Base-by-base conservation (phyloP, 2,113 vertebrate species). In the Anolis sagrei region DNA sequence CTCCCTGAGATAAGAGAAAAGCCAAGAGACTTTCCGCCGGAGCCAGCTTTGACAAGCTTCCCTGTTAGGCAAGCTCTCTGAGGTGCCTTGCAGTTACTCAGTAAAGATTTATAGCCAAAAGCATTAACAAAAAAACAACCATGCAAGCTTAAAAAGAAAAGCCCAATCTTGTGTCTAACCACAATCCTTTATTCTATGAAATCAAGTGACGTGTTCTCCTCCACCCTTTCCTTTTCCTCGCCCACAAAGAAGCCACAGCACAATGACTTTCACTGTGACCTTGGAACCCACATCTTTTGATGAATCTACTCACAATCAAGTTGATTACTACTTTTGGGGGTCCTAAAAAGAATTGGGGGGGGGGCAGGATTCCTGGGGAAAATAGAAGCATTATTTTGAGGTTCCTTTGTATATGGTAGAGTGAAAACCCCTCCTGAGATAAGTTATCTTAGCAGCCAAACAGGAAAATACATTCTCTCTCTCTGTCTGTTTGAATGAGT, bases 261-360 rank as follows among this genome's bases (percentile, higher is more conserved):
- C 13, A 44, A 74, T 83, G 90, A 93, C 91, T 94, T 79, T 93
- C 92, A 92, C 91, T 88, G 69, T 91, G 92, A 91, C 90, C 93
- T 1, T 61, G 80, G 83, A 75, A 75, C 89, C 90, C 77, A 89
- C 85, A 54, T 76, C 79, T 87, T 81, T 84, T 21, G 83, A 77
- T 68, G 62, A 75, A 62, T 91, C 79, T 1, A 2, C 78, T 86
- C 25, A n/a, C n/a, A 0, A 77, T 32, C 72, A 87, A 91, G 44
- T 68, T 78, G 54, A 76, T 66, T 39, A 0, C 0, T 0, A 80
- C 83, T 51, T 25, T 44, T 44, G 2, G 5, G 1, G 79, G 77
- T 78, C 73, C 86, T 86, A n/a, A n/a, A n/a, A n/a, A n/a, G n/a
- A n/a, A n/a, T n/a, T n/a, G n/a, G n/a, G n/a, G n/a, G n/a, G n/a